These are phyloP conservation scores for Cephus rjabovi DNA, from an alignment of 2,888 invertebrate genomes.

Conservation along the genomic window DNA sequence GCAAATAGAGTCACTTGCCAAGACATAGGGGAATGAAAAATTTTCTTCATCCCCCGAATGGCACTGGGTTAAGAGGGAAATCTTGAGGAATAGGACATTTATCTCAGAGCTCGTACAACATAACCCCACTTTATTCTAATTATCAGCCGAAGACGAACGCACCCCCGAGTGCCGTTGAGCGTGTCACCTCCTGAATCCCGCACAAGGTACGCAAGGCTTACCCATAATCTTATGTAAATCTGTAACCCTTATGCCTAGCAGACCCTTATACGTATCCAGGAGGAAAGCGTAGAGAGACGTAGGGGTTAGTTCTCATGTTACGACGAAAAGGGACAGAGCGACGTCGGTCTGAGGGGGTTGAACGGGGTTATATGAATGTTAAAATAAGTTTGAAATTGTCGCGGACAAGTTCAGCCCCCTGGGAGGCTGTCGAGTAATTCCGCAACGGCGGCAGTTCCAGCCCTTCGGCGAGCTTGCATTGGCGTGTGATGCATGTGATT, in stretches of 20 bases:
- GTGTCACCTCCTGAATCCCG: conserved; percentile 36
- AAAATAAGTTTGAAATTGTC: conserved; percentile 67
- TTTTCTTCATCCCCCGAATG: neutral
- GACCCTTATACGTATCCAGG: conserved; percentile 32
- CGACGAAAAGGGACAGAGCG: conserved; percentile 44
- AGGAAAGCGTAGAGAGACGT: conserved; percentile 28
- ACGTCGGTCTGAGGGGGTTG: conserved; percentile 28
- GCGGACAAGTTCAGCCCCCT: conserved; percentile 65
- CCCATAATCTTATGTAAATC: conserved; percentile 65
- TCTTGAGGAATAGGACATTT: neutral
- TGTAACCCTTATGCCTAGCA: conserved; percentile 54
- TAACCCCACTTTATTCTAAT: conserved; percentile 48
- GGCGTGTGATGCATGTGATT: conserved; percentile 10
- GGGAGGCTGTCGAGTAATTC: conserved; percentile 65
- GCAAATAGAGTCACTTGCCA: neutral
- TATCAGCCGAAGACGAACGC: conserved; percentile 51
- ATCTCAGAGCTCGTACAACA: conserved; percentile 2
- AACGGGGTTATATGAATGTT: conserved; percentile 66
- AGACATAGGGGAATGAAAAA: neutral
- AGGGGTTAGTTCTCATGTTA: conserved; percentile 46
- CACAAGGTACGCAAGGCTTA: conserved; percentile 32
- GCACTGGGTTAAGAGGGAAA: neutral
- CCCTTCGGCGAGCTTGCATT: conserved; percentile 51
- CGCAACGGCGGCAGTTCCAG: conserved; percentile 62
- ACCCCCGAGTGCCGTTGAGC: conserved; percentile 48